Evolutionary conservation across 2,888 invertebrate species (phyloP).

Genomic region (Metacarcinus magister): DNA sequence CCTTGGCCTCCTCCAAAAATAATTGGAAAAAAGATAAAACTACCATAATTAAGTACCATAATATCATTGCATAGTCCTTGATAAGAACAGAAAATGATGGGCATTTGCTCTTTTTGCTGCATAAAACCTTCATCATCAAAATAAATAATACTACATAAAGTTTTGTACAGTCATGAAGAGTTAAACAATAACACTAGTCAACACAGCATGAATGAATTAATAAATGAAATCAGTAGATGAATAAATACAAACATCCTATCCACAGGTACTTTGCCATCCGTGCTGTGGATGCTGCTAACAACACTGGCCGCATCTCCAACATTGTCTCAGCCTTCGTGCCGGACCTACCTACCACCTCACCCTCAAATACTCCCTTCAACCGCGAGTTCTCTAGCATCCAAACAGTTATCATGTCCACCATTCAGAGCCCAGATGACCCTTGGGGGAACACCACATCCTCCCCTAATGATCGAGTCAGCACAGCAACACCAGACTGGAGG

Average conservation of each 20-base stretch:
- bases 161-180: too few species aligned
- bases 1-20: too few species aligned
- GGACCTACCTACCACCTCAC: slow-evolving; percentile 86
- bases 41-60: too few species aligned
- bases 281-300: slow-evolving; percentile 85
- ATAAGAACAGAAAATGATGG: too few species aligned
- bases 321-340: slow-evolving; percentile 87
- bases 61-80: too few species aligned
- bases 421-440: slow-evolving; percentile 49
- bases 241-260: neutral
- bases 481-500: slow-evolving; percentile 68
- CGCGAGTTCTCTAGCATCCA: slow-evolving; percentile 68
- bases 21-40: too few species aligned
- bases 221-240: neutral
- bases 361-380: slow-evolving; percentile 83
- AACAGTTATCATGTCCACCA: slow-evolving; percentile 78
- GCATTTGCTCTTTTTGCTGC: too few species aligned
- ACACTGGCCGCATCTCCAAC: slow-evolving; percentile 86
- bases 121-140: too few species aligned
- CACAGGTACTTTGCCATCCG: slow-evolving; percentile 86
- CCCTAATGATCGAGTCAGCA: neutral
- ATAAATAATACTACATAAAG: too few species aligned
- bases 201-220: neutral
- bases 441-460: slow-evolving; percentile 39
- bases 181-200: neutral